Evolutionary conservation across 2,888 invertebrate genomes (phyloP).

Genomic region (Oscheius sp.): DNA sequence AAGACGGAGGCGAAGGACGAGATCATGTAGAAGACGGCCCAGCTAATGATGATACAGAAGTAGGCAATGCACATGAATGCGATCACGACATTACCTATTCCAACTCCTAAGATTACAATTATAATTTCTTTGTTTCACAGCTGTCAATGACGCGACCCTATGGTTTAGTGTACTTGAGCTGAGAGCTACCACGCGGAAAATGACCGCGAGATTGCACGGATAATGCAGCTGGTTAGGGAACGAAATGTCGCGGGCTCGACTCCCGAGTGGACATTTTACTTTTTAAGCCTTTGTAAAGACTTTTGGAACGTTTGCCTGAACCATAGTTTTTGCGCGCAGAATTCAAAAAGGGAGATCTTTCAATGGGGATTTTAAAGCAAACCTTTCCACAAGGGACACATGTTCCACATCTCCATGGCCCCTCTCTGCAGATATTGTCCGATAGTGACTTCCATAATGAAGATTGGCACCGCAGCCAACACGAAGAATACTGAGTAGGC

Average conservation of each 20-base stretch:
- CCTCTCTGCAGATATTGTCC: conserved; percentile 73
- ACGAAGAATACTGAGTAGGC: conserved; percentile 72
- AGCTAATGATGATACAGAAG: conserved; percentile 73
- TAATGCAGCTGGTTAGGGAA: too few relatives aligned
- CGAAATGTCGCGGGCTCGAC: too few relatives aligned
- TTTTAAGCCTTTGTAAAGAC: too few relatives aligned
- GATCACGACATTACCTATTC: conserved; percentile 73
- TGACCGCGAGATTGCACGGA: too few relatives aligned
- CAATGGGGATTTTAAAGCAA: background rate
- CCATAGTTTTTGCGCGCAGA: too few relatives aligned
- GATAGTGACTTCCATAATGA: conserved; percentile 71
- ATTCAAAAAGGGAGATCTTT: background rate
- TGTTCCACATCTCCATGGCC: conserved; percentile 73
- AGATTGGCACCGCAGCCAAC: conserved; percentile 72
- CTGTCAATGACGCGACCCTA: too few relatives aligned
- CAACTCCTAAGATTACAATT: conserved; percentile 63
- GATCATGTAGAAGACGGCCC: conserved; percentile 74
- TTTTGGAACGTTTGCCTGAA: too few relatives aligned
- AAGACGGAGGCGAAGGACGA: conserved; percentile 65
- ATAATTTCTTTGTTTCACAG: background rate
- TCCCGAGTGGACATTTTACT: too few relatives aligned
- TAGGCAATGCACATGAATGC: conserved; percentile 73
- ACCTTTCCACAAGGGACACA: conserved; percentile 71
- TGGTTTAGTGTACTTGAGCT: too few relatives aligned
- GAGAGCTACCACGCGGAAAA: too few relatives aligned